Evolutionary conservation across 2,113 vertebrate genomes (phyloP), one percentile per base, ranked within the genome.

Genomic region (Alexandromys fortis): DNA sequence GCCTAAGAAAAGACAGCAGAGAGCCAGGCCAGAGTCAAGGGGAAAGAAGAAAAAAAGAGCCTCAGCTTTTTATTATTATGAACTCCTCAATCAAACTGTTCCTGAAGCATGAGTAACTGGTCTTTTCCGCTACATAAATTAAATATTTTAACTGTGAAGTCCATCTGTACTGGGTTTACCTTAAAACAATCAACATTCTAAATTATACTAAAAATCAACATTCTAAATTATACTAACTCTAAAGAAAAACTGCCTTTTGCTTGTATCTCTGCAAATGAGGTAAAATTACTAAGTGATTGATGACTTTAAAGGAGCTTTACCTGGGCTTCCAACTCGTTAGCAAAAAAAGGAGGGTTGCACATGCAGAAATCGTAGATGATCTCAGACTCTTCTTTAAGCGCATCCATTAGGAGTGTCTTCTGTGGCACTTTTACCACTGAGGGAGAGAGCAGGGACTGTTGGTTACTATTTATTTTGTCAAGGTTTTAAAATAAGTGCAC

Each of bases 301-400:
- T 86, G 94, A 91, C 73, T 93, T 94, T 94, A 68, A 89, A 96
- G 52, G 72, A 52, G 93, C 5, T 93, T 96, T 98, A 99, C 99
- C 99, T 99, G 99, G 0, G 99, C 99, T 98, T 99, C 99, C 91
- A 99, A 93, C 17, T 99, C 99, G 98, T 99, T 99, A 85, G 99
- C 99, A 97, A 99, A 99, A 98, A 99, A 99, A 0, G 99, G 99
- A 78, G 99, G 99, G 86, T 99, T 99, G 97, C 99, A 99, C 99
- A 99, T 99, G 97, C 99, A 99, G 98, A 99, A 99, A 97, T 99
- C 99, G 33, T 99, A 99, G 92, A 99, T 94, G 0, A 99, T 99
- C 91, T 99, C 99, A 22, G 99, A 99, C 98, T 99, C 99, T 96
- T 99, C 99, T 97, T 99, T 99, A 96, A 99, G 98, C 24, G 99